A percentile compares a stretch with the other conserved stretches of the same genome.
phyloP scores from a whole-genome alignment of 2,888 invertebrate genomes.

The Phrixothrix hirtus region DNA sequence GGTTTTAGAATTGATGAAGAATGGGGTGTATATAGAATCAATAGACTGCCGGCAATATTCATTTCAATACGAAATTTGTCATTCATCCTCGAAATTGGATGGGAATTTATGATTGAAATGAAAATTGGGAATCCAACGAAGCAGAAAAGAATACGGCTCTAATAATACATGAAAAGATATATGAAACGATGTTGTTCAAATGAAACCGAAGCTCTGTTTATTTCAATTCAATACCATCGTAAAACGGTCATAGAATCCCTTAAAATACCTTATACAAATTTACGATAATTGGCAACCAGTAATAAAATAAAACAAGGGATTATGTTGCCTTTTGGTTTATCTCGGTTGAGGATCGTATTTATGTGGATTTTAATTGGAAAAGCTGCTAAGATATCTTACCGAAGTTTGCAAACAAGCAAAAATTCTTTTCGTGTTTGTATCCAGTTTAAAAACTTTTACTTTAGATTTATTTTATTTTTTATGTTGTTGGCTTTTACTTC shows the following conservation, averaged over 20 bases:
- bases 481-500: constrained; percentile 6
- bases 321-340: constrained; percentile 43
- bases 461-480: constrained; percentile 15
- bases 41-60: constrained; percentile 54
- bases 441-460: constrained; percentile 25
- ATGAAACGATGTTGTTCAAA: constrained; percentile 32
- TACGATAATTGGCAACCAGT: constrained; percentile 46
- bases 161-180: constrained; percentile 49
- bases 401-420: constrained; percentile 32
- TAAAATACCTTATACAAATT: constrained; percentile 47
- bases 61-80: constrained; percentile 57
- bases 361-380: constrained; percentile 33
- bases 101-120: constrained; percentile 58
- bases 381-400: constrained; percentile 31
- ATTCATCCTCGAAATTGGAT: constrained; percentile 57
- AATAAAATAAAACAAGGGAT: constrained; percentile 48
- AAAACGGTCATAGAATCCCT: constrained; percentile 45
- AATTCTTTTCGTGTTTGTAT: constrained; percentile 31
- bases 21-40: constrained; percentile 48
- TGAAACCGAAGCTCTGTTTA: constrained; percentile 41
- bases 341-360: constrained; percentile 30
- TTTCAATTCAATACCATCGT: constrained; percentile 44
- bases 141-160: constrained; percentile 52
- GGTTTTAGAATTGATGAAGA: constrained; percentile 41
- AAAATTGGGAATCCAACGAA: constrained; percentile 51